Evolutionary conservation across 2,888 invertebrate genomes (phyloP).

Genomic region (Acrocyrtus sp.): DNA sequence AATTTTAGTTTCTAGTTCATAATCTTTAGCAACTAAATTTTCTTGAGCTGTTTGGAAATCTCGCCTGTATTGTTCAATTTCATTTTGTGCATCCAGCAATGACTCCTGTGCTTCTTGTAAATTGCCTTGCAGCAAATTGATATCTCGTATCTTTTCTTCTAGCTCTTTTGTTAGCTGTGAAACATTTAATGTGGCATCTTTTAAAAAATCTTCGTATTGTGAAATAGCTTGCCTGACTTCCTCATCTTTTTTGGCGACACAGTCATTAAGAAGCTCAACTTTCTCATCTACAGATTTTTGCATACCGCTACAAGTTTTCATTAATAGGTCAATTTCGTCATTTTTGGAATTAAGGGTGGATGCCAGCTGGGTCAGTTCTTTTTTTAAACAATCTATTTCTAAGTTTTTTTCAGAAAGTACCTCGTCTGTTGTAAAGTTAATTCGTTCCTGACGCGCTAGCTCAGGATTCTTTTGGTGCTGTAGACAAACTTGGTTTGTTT

Average conservation of each 20-base stretch:
- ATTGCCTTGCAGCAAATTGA: conserved; percentile 27
- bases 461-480: too few relatives aligned
- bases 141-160: conserved; percentile 34
- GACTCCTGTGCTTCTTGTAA: conserved; percentile 29
- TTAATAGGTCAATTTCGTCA: conserved; percentile 47
- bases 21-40: conserved; percentile 16
- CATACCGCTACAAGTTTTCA: conserved; percentile 52
- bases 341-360: conserved; percentile 42
- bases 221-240: conserved; percentile 54
- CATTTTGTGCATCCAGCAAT: conserved; percentile 14
- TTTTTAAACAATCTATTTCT: conserved; percentile 21
- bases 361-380: conserved; percentile 29
- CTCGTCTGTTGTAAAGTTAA: background rate
- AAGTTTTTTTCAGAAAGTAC: conserved; percentile 18
- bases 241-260: conserved; percentile 51
- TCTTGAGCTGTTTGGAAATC: background rate
- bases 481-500: too few relatives aligned
- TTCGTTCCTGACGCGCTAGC: background rate
- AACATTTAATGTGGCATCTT: conserved; percentile 40
- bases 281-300: conserved; percentile 52
- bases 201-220: conserved; percentile 51
- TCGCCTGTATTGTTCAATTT: conserved; percentile 12
- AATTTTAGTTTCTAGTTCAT: background rate
- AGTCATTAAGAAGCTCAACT: conserved; percentile 47
- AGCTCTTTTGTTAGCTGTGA: conserved; percentile 44